A percentile compares a stretch with the other conserved stretches of the same genome.
phyloP scores from a whole-genome alignment of 2,113 vertebrate species.

The Grus americana region DNA sequence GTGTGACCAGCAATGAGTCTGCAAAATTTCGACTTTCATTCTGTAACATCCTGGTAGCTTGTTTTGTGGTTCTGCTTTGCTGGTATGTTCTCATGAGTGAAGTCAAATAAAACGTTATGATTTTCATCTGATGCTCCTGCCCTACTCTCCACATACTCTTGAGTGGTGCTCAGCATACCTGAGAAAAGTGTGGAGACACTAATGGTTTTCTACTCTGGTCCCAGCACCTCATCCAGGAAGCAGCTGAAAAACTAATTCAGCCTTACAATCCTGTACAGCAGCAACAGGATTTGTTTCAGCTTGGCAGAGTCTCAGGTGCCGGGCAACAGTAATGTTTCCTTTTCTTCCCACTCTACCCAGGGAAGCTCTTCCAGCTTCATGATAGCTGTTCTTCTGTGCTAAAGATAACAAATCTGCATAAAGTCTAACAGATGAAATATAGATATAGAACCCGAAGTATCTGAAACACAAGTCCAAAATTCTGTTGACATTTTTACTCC shows the following conservation, averaged over 20 bases:
- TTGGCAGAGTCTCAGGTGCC: background rate
- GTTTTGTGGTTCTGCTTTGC: background rate
- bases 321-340: background rate
- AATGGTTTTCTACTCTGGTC: background rate
- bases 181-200: background rate
- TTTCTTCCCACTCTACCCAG: background rate
- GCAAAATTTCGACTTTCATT: background rate
- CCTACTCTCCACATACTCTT: background rate
- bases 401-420: rapidly evolving
- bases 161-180: background rate
- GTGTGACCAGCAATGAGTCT: background rate
- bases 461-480: background rate
- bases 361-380: background rate
- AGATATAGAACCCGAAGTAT: background rate
- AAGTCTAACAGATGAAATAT: background rate
- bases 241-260: background rate
- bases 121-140: background rate
- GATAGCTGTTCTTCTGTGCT: background rate
- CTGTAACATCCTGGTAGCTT: background rate
- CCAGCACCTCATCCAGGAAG: background rate
- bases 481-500: background rate
- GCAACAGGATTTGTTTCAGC: background rate
- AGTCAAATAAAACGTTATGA: background rate
- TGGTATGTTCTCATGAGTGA: background rate
- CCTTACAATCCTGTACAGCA: rapidly evolving